Conservation (phyloP, 2,797 vertebrate species). For the Enteromius viviparus region DNA sequence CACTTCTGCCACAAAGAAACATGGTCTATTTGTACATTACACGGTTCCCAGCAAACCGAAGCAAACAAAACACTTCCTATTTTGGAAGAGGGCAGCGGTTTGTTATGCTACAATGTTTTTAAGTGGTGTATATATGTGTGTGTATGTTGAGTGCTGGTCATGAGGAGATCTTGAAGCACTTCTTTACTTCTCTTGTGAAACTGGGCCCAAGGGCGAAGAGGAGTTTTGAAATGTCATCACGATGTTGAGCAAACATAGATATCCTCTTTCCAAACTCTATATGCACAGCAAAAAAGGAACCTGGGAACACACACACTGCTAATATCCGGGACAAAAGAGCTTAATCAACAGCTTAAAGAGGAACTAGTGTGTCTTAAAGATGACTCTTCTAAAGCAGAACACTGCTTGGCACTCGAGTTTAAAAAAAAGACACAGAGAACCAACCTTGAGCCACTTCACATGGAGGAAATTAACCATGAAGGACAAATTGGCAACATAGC, state of each 20-base stretch:
- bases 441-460: conserved; percentile 89
- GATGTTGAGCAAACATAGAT: conserved; percentile 55
- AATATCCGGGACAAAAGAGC: conserved; percentile 39
- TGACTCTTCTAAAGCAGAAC: not conserved
- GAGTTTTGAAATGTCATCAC: conserved; percentile 51
- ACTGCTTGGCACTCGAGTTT: not conserved
- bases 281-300: conserved; percentile 52
- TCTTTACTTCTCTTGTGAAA: conserved; percentile 48
- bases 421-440: conserved; percentile 79
- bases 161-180: conserved; percentile 31
- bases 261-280: conserved; percentile 41
- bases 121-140: conserved; percentile 31
- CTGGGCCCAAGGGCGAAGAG: conserved; percentile 20
- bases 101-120: conserved; percentile 9
- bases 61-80: conserved; percentile 25
- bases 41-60: not conserved
- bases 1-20: not conserved
- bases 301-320: conserved; percentile 9
- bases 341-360: conserved; percentile 38
- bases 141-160: conserved; percentile 17
- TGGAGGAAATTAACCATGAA: conserved; percentile 87
- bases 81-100: conserved; percentile 10
- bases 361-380: not conserved
- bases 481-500: conserved; percentile 86
- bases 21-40: not conserved